Conservation (phyloP, 2,113 vertebrate species). For the Lamprotornis superbus region DNA sequence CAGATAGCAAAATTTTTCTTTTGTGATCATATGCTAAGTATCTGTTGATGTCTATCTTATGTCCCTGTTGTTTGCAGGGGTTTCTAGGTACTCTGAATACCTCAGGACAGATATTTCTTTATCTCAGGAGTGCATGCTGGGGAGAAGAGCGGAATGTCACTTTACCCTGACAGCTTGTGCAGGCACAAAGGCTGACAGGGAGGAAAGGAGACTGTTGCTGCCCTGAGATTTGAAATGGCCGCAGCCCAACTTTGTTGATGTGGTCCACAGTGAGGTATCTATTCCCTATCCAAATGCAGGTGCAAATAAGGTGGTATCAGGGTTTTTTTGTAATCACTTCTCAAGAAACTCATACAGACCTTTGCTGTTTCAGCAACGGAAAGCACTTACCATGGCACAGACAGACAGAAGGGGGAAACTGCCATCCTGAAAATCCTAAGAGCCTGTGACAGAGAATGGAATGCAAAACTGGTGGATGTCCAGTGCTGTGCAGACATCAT, state of each 20-base stretch:
- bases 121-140: neutral
- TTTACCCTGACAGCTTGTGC: neutral
- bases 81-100: neutral
- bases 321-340: neutral
- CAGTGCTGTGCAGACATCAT: neutral
- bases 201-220: neutral
- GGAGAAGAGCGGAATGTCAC: neutral
- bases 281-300: neutral
- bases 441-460: fast-evolving
- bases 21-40: neutral
- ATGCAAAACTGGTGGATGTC: neutral
- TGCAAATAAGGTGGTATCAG: neutral
- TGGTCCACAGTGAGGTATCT: neutral
- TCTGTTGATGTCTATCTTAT: neutral
- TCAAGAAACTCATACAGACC: neutral
- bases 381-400: neutral
- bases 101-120: neutral
- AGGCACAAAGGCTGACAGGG: neutral
- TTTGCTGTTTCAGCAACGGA: neutral
- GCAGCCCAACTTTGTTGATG: neutral
- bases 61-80: neutral
- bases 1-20: neutral
- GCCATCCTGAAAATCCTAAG: neutral
- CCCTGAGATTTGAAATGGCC: neutral
- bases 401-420: neutral